Conservation (phyloP, 2,113 vertebrate genomes). For the Bothrops jararaca region DNA sequence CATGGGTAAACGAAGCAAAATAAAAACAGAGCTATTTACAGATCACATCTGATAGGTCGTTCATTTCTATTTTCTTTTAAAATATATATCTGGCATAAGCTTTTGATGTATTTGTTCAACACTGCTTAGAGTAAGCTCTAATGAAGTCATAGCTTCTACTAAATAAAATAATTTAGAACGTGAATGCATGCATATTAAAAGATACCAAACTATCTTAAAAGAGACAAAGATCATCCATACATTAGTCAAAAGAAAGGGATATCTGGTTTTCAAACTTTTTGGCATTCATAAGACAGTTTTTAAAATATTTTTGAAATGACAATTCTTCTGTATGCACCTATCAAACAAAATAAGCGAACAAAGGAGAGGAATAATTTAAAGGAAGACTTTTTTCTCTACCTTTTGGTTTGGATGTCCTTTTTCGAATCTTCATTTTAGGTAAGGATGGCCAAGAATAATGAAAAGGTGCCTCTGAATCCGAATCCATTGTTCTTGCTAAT, state of each 20-base stretch:
- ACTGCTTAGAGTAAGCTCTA: background rate
- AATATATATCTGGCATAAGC: rapidly evolving
- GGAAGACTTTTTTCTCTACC: constrained; percentile 73
- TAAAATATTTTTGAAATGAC: background rate
- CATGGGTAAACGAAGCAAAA: constrained; percentile 17
- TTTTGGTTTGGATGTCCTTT: constrained; percentile 80
- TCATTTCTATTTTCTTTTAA: background rate
- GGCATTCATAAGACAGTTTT: background rate
- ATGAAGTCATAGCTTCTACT: background rate
- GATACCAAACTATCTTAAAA: background rate
- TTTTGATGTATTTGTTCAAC: background rate
- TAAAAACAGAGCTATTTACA: constrained; percentile 38
- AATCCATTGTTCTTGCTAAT: constrained; percentile 82
- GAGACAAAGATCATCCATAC: background rate
- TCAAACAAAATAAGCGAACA: constrained; percentile 31
- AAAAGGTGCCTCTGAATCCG: constrained; percentile 96
- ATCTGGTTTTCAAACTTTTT: constrained; percentile 4
- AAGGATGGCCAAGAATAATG: constrained; percentile 99
- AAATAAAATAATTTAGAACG: background rate
- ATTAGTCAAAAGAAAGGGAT: background rate
- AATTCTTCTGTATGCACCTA: constrained; percentile 17
- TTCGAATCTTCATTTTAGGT: constrained; percentile 92
- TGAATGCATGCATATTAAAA: background rate
- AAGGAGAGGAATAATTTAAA: constrained; percentile 30
- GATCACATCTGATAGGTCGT: background rate